Evolutionary conservation across 2,113 vertebrate species (phyloP).

Genomic region (Sinocyclocheilus grahami): DNA sequence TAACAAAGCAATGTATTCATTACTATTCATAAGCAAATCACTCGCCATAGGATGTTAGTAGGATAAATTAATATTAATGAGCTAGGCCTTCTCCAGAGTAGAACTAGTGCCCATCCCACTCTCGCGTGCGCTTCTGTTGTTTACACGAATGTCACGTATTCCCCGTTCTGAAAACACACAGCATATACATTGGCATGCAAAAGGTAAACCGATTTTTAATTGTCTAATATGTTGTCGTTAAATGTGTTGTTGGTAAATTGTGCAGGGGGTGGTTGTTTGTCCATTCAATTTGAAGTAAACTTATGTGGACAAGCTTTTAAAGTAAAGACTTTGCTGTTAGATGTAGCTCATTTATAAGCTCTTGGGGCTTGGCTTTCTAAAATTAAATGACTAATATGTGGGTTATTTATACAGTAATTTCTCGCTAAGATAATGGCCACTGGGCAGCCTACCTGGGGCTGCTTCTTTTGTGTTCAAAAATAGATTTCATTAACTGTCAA

Average conservation of each 20-base stretch:
- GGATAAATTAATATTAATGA: slow-evolving; percentile 4
- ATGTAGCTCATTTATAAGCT: no score
- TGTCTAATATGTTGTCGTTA: not conserved
- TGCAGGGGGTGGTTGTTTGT: not conserved
- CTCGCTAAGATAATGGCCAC: not conserved
- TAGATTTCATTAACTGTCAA: slow-evolving; percentile 6
- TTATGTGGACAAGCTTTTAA: not conserved
- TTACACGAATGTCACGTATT: slow-evolving; percentile 26
- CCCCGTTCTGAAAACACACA: not conserved
- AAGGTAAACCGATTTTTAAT: not conserved
- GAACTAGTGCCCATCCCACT: slow-evolving; percentile 12
- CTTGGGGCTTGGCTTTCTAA: slow-evolving; percentile 2
- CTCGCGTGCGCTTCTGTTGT: slow-evolving; percentile 26
- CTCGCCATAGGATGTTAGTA: not conserved
- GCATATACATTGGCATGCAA: not conserved
- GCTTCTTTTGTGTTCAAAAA: not conserved
- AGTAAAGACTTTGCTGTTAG: slow-evolving; percentile 10
- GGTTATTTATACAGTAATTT: slow-evolving; percentile 11
- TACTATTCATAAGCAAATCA: not conserved
- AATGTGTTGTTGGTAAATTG: not conserved
- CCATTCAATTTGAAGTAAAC: not conserved
- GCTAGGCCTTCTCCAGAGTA: not conserved
- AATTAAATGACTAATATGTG: not conserved
- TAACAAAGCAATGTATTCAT: no score
- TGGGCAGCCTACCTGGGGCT: not conserved